phyloP scores from a whole-genome alignment of 2,888 invertebrate species.

The Toxonevra muliebris region DNA sequence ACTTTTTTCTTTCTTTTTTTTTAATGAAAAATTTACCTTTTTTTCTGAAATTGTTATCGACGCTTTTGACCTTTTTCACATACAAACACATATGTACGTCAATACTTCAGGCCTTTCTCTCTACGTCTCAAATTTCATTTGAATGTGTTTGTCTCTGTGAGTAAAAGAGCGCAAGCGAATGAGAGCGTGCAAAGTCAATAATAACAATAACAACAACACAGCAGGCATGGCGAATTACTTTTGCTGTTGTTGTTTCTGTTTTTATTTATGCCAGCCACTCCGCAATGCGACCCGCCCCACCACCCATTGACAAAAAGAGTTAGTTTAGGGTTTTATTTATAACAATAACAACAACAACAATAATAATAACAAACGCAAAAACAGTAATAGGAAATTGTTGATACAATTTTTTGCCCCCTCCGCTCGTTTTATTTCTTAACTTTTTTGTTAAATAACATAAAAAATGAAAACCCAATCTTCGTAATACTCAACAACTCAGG shows the following conservation, averaged over 20 bases:
- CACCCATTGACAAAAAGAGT: background rate
- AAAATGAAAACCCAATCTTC: too few species aligned
- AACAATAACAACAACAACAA: background rate
- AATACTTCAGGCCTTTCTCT: background rate
- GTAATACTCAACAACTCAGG: too few species aligned
- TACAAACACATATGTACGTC: background rate
- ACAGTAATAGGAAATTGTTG: background rate
- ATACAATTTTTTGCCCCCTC: background rate
- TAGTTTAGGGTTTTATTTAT: background rate
- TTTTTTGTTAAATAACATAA: too few species aligned
- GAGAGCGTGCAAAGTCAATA: too few species aligned
- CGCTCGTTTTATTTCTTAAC: background rate
- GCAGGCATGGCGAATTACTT: too few species aligned
- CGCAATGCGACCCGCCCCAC: too few species aligned
- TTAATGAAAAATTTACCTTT: background rate
- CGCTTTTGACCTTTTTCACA: constrained; percentile 22
- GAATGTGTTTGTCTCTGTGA: background rate
- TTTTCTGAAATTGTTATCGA: constrained; percentile 5
- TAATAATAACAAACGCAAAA: too few species aligned
- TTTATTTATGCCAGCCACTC: too few species aligned
- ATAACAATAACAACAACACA: too few species aligned
- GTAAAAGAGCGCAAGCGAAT: too few species aligned
- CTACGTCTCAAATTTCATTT: background rate
- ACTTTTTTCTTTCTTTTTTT: constrained; percentile 1
- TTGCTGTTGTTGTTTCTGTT: too few species aligned